Percentiles rank a stretch among this genome's conserved stretches.
phyloP scores from a whole-genome alignment of 1,140 invertebrate species.

The Drosophila littoralis region DNA sequence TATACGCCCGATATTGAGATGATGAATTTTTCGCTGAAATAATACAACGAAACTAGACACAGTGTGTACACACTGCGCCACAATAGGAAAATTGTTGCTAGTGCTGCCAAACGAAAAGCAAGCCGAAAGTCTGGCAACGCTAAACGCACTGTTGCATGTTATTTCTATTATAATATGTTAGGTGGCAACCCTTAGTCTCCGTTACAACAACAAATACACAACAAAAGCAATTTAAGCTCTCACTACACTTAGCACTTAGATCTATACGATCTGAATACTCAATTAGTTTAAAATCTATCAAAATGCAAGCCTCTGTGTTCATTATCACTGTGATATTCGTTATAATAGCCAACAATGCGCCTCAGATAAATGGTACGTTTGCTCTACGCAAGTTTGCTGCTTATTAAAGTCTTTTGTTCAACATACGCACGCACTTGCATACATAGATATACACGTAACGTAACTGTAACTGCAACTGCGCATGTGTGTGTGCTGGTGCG shows the following conservation, averaged over 20 bases:
- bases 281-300: neutral
- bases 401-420: slow-evolving; percentile 49
- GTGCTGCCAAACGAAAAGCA: slow-evolving; percentile 11
- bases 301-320: slow-evolving; percentile 40
- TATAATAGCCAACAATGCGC: slow-evolving; percentile 16
- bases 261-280: slow-evolving; percentile 2
- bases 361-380: slow-evolving; percentile 25
- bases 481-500: slow-evolving; percentile 27
- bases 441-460: neutral
- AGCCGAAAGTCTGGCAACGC: neutral
- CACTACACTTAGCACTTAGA: slow-evolving; percentile 1
- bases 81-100: slow-evolving; percentile 12
- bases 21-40: slow-evolving; percentile 57
- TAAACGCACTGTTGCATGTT: slow-evolving; percentile 15
- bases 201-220: slow-evolving; percentile 25
- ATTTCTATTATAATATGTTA: too few species aligned
- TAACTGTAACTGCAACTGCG: slow-evolving; percentile 12
- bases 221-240: slow-evolving; percentile 19
- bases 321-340: slow-evolving; percentile 45
- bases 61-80: slow-evolving; percentile 46
- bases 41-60: slow-evolving; percentile 43
- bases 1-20: slow-evolving; percentile 51
- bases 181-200: slow-evolving; percentile 23
- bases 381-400: slow-evolving; percentile 20
- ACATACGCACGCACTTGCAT: slow-evolving; percentile 17